Evolutionary conservation across 2,113 vertebrate species (phyloP).

Genomic region (Epinephelus cyanopodus): DNA sequence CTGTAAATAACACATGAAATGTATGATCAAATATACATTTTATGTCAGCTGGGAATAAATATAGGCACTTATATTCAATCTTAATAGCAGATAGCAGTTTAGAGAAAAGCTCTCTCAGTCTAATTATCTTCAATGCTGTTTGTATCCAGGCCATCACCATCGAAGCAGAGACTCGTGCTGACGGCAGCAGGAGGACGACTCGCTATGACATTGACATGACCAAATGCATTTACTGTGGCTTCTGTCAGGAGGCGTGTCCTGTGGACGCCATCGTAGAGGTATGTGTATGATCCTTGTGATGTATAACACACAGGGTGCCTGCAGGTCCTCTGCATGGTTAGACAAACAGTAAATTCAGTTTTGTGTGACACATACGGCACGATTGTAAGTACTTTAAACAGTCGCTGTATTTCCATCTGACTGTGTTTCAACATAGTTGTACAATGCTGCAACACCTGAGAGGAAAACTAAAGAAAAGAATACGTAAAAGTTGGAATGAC

Average conservation of each 20-base stretch:
- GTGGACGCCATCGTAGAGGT: constrained; percentile 97
- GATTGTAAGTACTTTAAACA: too few species aligned
- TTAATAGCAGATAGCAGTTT: background rate
- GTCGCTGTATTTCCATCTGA: too few species aligned
- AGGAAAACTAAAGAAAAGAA: too few species aligned
- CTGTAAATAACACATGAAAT: background rate
- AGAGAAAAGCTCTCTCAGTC: background rate
- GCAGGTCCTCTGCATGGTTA: too few species aligned
- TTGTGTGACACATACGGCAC: too few species aligned
- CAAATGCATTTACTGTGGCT: constrained; percentile 97
- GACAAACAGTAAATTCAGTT: too few species aligned
- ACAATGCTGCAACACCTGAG: too few species aligned
- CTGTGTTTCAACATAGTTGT: too few species aligned
- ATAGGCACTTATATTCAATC: background rate
- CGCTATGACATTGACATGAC: constrained; percentile 98
- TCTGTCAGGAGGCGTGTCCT: constrained; percentile 96
- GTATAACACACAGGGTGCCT: background rate
- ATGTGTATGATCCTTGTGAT: background rate
- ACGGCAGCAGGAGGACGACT: constrained; percentile 93
- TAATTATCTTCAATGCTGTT: background rate
- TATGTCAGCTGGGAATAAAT: background rate
- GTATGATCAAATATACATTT: background rate
- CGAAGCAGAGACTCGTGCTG: constrained; percentile 90
- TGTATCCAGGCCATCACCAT: constrained; percentile 92
- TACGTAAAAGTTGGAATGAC: too few species aligned